Evolutionary conservation across 2,888 invertebrate species (phyloP).

Genomic region (Argynnis bischoffii): DNA sequence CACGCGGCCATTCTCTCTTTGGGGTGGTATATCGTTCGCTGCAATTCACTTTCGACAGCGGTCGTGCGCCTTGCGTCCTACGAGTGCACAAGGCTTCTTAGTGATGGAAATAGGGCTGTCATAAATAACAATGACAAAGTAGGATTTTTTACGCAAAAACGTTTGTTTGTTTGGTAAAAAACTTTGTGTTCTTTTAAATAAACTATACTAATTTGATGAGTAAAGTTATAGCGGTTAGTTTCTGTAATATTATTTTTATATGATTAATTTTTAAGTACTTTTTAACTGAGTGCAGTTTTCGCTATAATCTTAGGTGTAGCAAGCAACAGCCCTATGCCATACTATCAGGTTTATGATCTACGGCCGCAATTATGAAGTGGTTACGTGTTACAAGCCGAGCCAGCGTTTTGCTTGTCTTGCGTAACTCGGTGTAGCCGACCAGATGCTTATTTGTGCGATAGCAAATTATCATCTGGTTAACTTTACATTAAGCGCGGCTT

Average conservation of each 20-base stretch:
- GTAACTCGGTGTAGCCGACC: conserved; percentile 73
- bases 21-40: conserved; percentile 36
- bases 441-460: conserved; percentile 72
- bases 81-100: conserved; percentile 66
- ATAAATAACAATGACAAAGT: not conserved
- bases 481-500: conserved; percentile 64
- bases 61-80: conserved; percentile 73
- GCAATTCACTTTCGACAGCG: conserved; percentile 74
- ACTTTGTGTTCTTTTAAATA: no score
- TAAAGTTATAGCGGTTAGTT: no score
- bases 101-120: conserved; percentile 40
- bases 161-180: not conserved
- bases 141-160: not conserved
- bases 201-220: no score
- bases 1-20: conserved; percentile 53
- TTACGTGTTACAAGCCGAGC: conserved; percentile 68
- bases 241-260: not conserved
- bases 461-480: conserved; percentile 51
- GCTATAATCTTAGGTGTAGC: not conserved
- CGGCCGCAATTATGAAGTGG: conserved; percentile 65
- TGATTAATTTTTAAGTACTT: not conserved
- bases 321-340: conserved; percentile 24
- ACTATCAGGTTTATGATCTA: conserved; percentile 76
- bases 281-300: not conserved
- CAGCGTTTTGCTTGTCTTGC: conserved; percentile 75